A percentile compares a stretch with the other conserved stretches of the same genome.
These are phyloP conservation scores for Microtus obscurus DNA, from an alignment of 2,797 vertebrate genomes.

Conservation along the genomic window DNA sequence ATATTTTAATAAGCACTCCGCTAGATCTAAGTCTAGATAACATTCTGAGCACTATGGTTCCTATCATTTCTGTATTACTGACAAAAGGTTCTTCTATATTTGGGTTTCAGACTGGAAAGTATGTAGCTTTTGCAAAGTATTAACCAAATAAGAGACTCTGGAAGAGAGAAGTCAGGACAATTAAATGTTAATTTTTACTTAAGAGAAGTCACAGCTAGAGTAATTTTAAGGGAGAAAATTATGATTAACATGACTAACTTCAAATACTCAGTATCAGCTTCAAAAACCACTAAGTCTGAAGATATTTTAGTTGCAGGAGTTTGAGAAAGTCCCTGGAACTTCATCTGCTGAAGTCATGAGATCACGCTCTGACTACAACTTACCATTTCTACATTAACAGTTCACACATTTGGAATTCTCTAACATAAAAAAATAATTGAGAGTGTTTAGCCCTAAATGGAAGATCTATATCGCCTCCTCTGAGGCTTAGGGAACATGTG, in stretches of 20 bases:
- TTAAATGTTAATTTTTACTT: constrained; percentile 52
- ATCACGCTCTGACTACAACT: neutral
- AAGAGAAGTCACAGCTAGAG: constrained; percentile 38
- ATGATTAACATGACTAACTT: constrained; percentile 31
- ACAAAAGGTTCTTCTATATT: constrained; percentile 46
- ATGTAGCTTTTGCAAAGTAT: constrained; percentile 31
- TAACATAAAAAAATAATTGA: constrained; percentile 21
- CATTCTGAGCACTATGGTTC: constrained; percentile 3
- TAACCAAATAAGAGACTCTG: constrained; percentile 54
- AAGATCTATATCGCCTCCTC: neutral
- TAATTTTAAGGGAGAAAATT: constrained; percentile 35
- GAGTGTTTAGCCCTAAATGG: neutral
- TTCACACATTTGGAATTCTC: constrained; percentile 56
- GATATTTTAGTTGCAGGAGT: constrained; percentile 40
- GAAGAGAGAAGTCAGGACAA: constrained; percentile 8
- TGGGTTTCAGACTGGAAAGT: constrained; percentile 43
- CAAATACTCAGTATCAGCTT: constrained; percentile 60
- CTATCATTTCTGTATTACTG: constrained; percentile 22
- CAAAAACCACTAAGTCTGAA: constrained; percentile 49
- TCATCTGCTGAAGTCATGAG: constrained; percentile 23
- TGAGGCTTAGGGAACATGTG: neutral
- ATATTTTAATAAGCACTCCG: constrained; percentile 37
- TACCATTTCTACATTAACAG: constrained; percentile 27
- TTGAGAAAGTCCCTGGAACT: constrained; percentile 13
- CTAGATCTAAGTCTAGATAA: constrained; percentile 23